Evolutionary conservation across 1,140 invertebrate species (phyloP).

Genomic region (Listronotus bonariensis): DNA sequence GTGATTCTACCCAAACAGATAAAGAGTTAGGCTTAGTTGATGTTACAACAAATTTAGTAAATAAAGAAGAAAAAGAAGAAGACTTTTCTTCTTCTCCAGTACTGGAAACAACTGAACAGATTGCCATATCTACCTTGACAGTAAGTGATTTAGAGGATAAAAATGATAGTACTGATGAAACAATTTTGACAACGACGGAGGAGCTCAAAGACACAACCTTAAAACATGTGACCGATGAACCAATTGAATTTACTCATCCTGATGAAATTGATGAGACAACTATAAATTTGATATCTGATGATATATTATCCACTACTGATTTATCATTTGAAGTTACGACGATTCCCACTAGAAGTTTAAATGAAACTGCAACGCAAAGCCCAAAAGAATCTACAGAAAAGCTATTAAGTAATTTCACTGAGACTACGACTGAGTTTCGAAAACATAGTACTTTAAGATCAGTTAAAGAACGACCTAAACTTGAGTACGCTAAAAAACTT

Average conservation of each 20-base stretch:
- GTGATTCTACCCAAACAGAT: neutral
- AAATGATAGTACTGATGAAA: constrained; percentile 4
- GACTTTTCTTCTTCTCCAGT: neutral
- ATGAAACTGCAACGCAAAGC: constrained; percentile 9
- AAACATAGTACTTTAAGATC: constrained; percentile 36
- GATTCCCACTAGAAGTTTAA: neutral
- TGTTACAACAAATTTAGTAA: neutral
- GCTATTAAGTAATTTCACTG: neutral
- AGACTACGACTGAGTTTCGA: constrained; percentile 30
- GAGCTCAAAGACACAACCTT: constrained; percentile 11
- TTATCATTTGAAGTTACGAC: neutral
- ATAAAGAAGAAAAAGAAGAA: neutral
- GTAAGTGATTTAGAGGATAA: neutral
- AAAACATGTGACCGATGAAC: constrained; percentile 2
- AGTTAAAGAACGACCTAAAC: constrained; percentile 34
- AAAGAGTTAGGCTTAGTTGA: neutral
- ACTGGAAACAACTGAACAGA: constrained; percentile 1
- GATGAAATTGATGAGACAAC: constrained; percentile 2
- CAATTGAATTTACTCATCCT: constrained; percentile 5
- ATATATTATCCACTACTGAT: neutral
- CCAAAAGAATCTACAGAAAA: neutral
- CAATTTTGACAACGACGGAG: neutral
- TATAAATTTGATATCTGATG: neutral
- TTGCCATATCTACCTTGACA: neutral
- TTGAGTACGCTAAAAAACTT: constrained; percentile 10